Evolutionary conservation across 2,888 invertebrate genomes (phyloP).

Genomic region (Matsumyia berberina): DNA sequence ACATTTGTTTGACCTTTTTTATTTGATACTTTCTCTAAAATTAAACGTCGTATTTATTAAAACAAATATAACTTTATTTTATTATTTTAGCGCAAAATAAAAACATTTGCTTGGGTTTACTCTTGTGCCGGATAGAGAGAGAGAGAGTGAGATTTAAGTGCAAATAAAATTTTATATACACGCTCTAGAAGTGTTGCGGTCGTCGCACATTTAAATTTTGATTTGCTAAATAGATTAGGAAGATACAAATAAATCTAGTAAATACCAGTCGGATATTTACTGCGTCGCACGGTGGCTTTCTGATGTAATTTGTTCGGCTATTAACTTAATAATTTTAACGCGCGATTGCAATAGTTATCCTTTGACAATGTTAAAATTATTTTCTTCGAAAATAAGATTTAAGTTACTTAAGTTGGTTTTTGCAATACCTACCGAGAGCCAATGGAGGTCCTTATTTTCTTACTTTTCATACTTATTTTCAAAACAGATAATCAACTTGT

Average conservation of each 20-base stretch:
- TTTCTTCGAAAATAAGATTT: no score
- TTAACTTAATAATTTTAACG: neutral
- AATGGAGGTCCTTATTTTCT: no score
- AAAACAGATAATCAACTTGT: no score
- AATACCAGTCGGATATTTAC: neutral
- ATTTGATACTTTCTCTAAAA: neutral
- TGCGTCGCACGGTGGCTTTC: neutral
- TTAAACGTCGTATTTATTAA: neutral
- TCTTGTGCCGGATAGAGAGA: neutral
- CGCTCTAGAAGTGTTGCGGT: neutral
- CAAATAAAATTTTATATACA: slow-evolving; percentile 14
- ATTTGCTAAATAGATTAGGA: slow-evolving; percentile 30
- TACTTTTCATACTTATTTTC: no score
- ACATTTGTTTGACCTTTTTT: neutral
- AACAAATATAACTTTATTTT: neutral
- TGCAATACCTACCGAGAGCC: no score
- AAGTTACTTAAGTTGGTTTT: no score
- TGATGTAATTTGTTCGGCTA: neutral
- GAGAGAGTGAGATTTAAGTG: neutral
- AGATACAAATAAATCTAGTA: neutral
- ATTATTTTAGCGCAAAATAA: neutral
- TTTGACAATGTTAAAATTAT: neutral
- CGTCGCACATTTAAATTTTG: slow-evolving; percentile 17
- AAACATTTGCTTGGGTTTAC: neutral
- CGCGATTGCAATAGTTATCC: no score